Base-by-base conservation (phyloP, 2,113 vertebrate genomes). In the Tursiops truncatus region DNA sequence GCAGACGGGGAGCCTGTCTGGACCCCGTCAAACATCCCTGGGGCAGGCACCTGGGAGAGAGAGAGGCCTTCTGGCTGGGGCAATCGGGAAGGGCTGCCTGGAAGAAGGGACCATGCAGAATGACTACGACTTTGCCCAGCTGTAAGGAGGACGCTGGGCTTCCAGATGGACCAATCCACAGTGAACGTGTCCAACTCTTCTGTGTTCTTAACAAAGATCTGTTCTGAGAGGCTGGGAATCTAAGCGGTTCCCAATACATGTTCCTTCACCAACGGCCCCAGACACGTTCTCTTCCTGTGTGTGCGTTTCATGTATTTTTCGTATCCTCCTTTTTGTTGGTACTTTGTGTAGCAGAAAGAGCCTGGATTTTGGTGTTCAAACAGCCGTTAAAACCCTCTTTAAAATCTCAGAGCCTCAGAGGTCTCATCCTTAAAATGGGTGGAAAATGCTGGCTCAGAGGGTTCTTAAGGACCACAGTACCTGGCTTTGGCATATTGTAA, bases 11-110 rank as follows among this genome's bases (percentile, higher is more conserved):
- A 47, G 47, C 79, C 71, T 44, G 2, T 23, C 47, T 15, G 25
- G 58, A 68, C 88, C 53, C 88, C 77, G 11, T 25, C 68, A 31
- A 14, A 50, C 0, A 1, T 33, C n/a, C 47, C 8, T 28, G 60
- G 93, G 41, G 31, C 36, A 47, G 73, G 68, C 47, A n/a, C 13
- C 4, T 0, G 9, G 53, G 47, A 47, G 38, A 60, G 73, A 56
- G 73, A 56, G 65, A 31, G 4, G 10, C 36, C 10, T 38, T 36
- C 41, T 5, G 14, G 44, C 71, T 58, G 25, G 67, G 36, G 67
- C 50, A 58, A 1, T 76, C 71, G 63, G 33, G 84, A 68, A 77
- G n/a, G 81, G 33, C 80, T 71, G 44, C 89, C 85, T 87, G 89
- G 92, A 92, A 21, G 68, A 44, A 36, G 71, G 13, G 33, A 33